A percentile compares a stretch with the other conserved stretches of the same genome.
Evolutionary conservation across 2,888 invertebrate genomes (phyloP).

Genomic region (Oscheius myriophilus): DNA sequence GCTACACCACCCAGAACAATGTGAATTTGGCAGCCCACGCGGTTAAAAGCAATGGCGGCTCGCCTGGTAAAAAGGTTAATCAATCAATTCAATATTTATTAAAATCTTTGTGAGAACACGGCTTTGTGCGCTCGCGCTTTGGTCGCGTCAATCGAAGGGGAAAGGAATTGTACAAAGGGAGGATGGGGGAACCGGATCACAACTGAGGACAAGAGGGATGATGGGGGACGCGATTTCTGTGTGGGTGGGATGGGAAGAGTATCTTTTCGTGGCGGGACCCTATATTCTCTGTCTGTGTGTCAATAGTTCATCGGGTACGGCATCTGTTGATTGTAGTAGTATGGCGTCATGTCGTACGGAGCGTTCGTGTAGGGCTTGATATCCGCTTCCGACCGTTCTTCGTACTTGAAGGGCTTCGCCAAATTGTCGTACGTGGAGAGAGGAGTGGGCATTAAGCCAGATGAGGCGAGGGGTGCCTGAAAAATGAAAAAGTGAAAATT

Average conservation of each 20-base stretch:
- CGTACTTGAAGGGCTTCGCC: slow-evolving; percentile 11
- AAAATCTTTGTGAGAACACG: slow-evolving; percentile 26
- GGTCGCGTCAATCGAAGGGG: background rate
- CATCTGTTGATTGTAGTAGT: slow-evolving; percentile 17
- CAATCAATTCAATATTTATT: slow-evolving; percentile 25
- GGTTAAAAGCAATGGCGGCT: too few relatives aligned
- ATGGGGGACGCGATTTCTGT: too few relatives aligned
- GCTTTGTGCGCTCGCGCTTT: slow-evolving; percentile 20
- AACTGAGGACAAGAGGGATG: background rate
- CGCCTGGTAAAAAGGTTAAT: too few relatives aligned
- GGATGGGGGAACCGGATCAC: background rate
- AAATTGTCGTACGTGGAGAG: slow-evolving; percentile 28
- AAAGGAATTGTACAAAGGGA: too few relatives aligned
- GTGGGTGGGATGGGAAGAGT: too few relatives aligned
- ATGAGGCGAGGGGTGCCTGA: slow-evolving; percentile 14
- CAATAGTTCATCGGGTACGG: slow-evolving; percentile 1
- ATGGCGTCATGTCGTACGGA: background rate
- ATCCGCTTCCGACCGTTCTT: slow-evolving; percentile 12
- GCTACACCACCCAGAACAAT: too few relatives aligned
- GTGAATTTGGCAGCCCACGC: too few relatives aligned
- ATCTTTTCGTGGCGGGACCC: background rate
- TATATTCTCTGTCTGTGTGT: background rate
- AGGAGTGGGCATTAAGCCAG: slow-evolving; percentile 19
- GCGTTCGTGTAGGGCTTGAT: slow-evolving; percentile 16
- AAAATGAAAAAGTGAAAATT: too few relatives aligned